Base-by-base conservation (phyloP, 2,113 vertebrate genomes). In the Furnarius figulus region DNA sequence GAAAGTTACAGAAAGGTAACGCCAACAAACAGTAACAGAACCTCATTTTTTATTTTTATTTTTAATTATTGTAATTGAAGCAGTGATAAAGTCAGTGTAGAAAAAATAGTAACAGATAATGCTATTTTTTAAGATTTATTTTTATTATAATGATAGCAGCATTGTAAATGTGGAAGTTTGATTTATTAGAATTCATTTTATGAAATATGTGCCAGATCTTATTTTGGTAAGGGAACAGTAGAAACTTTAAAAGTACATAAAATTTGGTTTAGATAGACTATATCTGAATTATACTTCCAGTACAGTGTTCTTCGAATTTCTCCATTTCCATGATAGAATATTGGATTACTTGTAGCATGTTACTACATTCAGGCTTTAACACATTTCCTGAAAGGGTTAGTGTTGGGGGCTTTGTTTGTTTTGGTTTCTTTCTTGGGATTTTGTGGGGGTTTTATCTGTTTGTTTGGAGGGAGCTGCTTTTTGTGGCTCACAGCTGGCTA, bases 1-100 rank as follows among this genome's bases (percentile, higher is more conserved):
- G 98, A 98, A 92, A 92, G 96, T 31, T 98, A 97, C 20, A 98
- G 99, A 89, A 98, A 98, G 98, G 99, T 98, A 97, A 96, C 89
- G 46, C 33, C 46, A 62, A 79, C 31, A 68, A 68, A 78, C 47
- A 5, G 2, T 30, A 37, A 21, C 24, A 55, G 19, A 71, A 65
- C 5, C 30, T 67, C 9, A 12, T 68, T 12, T 83, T 56, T 28
- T 56, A 5, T 37, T 77, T 71, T 52, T 42, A 18, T 33, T 62
- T 55, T 39, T 18, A 42, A 19, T 61, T 77, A 12, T 12, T 70
- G 3, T 90, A 87, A 77, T 40, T 68, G 50, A 59, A 70, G 44
- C 61, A 65, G 33, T 87, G 14, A 4, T 44, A 66, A 80, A 71
- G 28, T 65, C 44, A 66, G 1, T 3, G 1, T 62, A 66, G n/a